Conservation (phyloP, 2,113 vertebrate genomes). For the Dendropsophus ebraccatus region DNA sequence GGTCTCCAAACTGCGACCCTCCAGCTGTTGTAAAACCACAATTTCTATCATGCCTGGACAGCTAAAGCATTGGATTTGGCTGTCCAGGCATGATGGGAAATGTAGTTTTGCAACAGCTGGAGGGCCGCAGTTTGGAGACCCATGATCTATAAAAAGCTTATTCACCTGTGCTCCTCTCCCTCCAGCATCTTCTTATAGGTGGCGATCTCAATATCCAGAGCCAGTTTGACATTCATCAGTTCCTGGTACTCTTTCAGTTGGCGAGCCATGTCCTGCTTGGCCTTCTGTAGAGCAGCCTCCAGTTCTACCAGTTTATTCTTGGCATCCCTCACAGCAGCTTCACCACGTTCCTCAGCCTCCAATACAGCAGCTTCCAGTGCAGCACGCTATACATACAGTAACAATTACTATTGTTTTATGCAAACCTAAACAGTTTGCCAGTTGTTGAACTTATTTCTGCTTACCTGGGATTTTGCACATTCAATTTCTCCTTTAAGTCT, state of each 20-base stretch:
- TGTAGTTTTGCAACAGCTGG: too few species aligned
- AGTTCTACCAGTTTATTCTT: constrained; percentile 79
- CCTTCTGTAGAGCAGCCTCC: constrained; percentile 82
- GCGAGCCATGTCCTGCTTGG: constrained; percentile 88
- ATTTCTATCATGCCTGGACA: too few species aligned
- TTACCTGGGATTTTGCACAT: constrained; percentile 78
- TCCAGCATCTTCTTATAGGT: constrained; percentile 97
- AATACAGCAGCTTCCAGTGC: constrained; percentile 70
- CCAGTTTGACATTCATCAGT: constrained; percentile 50
- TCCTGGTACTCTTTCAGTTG: constrained; percentile 88
- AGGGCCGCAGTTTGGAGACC: too few species aligned
- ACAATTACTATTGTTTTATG: neutral
- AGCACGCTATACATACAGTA: constrained; percentile 64
- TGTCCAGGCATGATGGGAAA: too few species aligned
- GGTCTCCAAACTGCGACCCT: too few species aligned
- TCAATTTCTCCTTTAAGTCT: constrained; percentile 78
- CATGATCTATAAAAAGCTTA: too few species aligned
- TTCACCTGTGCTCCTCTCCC: constrained; percentile 91
- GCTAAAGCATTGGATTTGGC: too few species aligned
- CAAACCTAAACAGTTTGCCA: neutral
- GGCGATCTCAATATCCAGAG: constrained; percentile 91
- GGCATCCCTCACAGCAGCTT: constrained; percentile 83
- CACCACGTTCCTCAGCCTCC: constrained; percentile 80
- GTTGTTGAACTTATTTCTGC: neutral
- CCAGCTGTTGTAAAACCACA: too few species aligned